Conservation (phyloP, 1,140 invertebrate species). For the Drosophila miranda region DNA sequence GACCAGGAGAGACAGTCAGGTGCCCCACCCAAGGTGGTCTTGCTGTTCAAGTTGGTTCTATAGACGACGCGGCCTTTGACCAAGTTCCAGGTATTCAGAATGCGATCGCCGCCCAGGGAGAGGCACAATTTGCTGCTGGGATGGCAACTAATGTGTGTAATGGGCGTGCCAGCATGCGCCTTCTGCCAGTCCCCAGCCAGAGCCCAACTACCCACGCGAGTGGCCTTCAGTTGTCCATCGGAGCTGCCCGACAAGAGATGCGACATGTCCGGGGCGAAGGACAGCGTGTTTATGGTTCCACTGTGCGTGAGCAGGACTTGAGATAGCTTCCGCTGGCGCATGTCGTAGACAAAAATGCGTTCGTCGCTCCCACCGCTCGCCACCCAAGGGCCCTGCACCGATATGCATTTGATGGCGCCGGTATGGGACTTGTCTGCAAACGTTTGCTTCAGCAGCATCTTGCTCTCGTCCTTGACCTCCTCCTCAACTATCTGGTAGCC, state of each 20-base stretch:
- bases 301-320: conserved; percentile 89
- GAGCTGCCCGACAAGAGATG: conserved; percentile 92
- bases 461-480: background rate
- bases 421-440: conserved; percentile 94
- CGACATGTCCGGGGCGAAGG: conserved; percentile 89
- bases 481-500: conserved; percentile 85
- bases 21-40: conserved; percentile 84
- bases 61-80: conserved; percentile 93
- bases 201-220: conserved; percentile 92
- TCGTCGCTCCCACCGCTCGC: conserved; percentile 96
- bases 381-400: conserved; percentile 88
- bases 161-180: conserved; percentile 87
- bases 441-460: conserved; percentile 84
- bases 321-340: conserved; percentile 89
- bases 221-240: conserved; percentile 92
- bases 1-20: conserved; percentile 86
- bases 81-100: conserved; percentile 96
- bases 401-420: conserved; percentile 89
- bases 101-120: conserved; percentile 92
- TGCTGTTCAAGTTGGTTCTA: conserved; percentile 90
- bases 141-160: conserved; percentile 91
- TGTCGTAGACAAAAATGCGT: conserved; percentile 92
- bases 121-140: conserved; percentile 94
- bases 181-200: conserved; percentile 89
- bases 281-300: conserved; percentile 90